phyloP scores from a whole-genome alignment of 2,888 invertebrate genomes.

The Chironomus tentans region DNA sequence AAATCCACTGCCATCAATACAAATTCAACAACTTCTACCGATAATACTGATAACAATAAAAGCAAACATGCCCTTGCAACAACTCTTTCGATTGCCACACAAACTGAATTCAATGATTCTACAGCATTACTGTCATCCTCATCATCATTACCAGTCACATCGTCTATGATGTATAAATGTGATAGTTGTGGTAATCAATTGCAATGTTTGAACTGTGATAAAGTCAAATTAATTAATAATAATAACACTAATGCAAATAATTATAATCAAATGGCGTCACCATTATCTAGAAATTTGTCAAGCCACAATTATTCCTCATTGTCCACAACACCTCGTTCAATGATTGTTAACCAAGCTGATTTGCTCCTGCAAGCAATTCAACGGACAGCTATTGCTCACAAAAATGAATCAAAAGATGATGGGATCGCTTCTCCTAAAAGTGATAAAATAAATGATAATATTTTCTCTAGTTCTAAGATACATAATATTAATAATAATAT shows the following conservation, averaged over 20 bases:
- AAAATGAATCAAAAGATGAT: constrained; percentile 30
- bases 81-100: constrained; percentile 39
- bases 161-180: constrained; percentile 30
- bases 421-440: constrained; percentile 30
- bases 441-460: constrained; percentile 28
- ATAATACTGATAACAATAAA: no score
- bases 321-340: constrained; percentile 27
- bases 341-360: constrained; percentile 43
- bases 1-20: neutral
- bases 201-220: constrained; percentile 38
- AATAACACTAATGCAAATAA: neutral
- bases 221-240: constrained; percentile 22
- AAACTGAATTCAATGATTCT: constrained; percentile 33
- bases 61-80: neutral
- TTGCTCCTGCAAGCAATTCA: constrained; percentile 49
- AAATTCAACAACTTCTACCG: neutral
- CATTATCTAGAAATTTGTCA: neutral
- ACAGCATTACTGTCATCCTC: neutral
- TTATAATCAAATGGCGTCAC: constrained; percentile 31
- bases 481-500: constrained; percentile 30
- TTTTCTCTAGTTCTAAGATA: constrained; percentile 27
- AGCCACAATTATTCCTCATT: neutral
- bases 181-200: constrained; percentile 39
- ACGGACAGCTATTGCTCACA: constrained; percentile 43
- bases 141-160: neutral